phyloP scores from a whole-genome alignment of 2,888 invertebrate genomes.

The Scaptomyza polygonia region DNA sequence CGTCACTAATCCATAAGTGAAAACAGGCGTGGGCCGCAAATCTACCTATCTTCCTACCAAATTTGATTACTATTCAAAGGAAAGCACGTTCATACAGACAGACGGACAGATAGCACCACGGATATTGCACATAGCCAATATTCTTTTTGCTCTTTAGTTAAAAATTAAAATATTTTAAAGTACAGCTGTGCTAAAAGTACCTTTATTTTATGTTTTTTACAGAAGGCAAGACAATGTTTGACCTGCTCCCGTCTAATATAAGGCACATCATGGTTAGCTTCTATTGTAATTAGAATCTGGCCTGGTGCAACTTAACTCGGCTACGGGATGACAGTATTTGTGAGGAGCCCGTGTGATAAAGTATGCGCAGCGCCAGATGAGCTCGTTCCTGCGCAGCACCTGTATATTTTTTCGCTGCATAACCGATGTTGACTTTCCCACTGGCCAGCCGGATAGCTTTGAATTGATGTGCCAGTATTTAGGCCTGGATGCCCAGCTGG shows the following conservation, averaged over 20 bases:
- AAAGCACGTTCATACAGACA: too few species aligned
- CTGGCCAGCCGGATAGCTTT: slow-evolving; percentile 90
- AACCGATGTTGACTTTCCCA: slow-evolving; percentile 92
- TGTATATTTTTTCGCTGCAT: slow-evolving; percentile 96
- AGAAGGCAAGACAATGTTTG: slow-evolving; percentile 68
- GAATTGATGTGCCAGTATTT: slow-evolving; percentile 94
- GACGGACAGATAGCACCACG: too few species aligned
- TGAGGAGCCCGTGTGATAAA: slow-evolving; percentile 66
- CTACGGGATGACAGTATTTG: slow-evolving; percentile 28
- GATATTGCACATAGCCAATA: too few species aligned
- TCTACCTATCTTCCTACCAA: too few species aligned
- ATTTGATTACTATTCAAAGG: too few species aligned
- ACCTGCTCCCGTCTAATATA: slow-evolving; percentile 56
- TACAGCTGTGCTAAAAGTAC: not conserved
- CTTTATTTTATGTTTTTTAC: slow-evolving; percentile 1
- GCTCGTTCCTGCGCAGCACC: slow-evolving; percentile 94
- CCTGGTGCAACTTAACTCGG: slow-evolving; percentile 45
- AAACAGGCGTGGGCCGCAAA: too few species aligned
- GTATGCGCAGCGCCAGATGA: slow-evolving; percentile 86
- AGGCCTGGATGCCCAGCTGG: slow-evolving; percentile 90
- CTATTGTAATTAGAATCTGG: slow-evolving; percentile 83
- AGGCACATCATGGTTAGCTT: slow-evolving; percentile 74
- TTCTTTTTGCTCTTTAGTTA: too few species aligned
- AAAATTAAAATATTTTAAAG: too few species aligned
- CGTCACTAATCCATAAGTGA: too few species aligned